phyloP scores from a whole-genome alignment of 2,113 vertebrate species.

The Platichthys stellatus region DNA sequence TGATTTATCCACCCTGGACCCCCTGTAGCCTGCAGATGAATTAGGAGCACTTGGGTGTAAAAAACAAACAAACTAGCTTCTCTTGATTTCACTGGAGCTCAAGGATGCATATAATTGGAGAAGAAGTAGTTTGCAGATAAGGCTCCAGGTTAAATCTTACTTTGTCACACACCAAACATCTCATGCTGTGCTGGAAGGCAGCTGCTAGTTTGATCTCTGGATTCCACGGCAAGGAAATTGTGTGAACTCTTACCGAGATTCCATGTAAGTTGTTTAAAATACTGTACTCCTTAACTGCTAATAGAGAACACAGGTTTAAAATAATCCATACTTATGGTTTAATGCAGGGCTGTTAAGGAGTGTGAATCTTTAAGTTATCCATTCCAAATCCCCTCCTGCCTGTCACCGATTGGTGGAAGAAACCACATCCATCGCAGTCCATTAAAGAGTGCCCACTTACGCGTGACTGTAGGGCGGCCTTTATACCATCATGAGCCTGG shows the following conservation, averaged over 20 bases:
- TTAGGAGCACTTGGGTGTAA: conserved; percentile 80
- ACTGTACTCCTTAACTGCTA: not conserved
- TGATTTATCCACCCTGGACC: conserved; percentile 92
- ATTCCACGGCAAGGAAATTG: not conserved
- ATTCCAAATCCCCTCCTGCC: conserved; percentile 37
- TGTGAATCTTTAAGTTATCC: conserved; percentile 41
- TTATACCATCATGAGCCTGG: conserved; percentile 67
- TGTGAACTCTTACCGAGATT: conserved; percentile 15
- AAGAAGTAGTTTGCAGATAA: conserved; percentile 84
- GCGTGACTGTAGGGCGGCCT: conserved; percentile 64
- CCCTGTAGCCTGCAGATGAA: conserved; percentile 90
- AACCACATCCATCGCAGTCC: conserved; percentile 67
- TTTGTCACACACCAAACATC: conserved; percentile 75
- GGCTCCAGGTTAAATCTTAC: conserved; percentile 84
- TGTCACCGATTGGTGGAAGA: conserved; percentile 49
- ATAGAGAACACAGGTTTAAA: conserved; percentile 37
- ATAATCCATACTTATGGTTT: conserved; percentile 36
- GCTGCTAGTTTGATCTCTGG: conserved; percentile 30
- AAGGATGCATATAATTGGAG: conserved; percentile 96
- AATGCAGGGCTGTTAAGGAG: conserved; percentile 34
- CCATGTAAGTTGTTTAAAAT: conserved; percentile 2
- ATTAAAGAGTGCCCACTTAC: conserved; percentile 68
- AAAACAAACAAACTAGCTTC: conserved; percentile 83
- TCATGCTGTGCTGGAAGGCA: conserved; percentile 31
- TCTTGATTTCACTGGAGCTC: conserved; percentile 86